Evolutionary conservation across 2,113 vertebrate genomes (phyloP), one percentile per base, ranked within the genome.

Genomic region (Glareola pratincola): DNA sequence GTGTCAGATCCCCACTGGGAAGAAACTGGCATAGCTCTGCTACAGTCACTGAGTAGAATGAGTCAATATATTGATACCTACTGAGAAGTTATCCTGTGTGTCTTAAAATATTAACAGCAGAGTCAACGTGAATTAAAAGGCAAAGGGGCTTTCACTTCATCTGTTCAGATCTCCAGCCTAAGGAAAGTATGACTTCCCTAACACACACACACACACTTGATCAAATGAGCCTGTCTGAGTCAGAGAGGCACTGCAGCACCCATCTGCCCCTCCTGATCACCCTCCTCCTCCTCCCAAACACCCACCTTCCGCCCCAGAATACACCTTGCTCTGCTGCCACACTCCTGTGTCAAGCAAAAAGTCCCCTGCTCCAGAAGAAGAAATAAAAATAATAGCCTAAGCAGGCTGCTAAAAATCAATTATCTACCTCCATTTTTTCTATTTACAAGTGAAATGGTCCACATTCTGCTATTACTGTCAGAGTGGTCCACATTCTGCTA

Each of bases 41-140:
- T 57, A 51, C 12, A 88, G 73, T 62, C 83, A 86, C 50, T 22
- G 59, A 67, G 13, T 48, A 92, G 47, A 89, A 80, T 94, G 68
- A 92, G 74, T 67, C 93, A 94, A 92, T 92, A 88, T 67, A 95
- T 62, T 89, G 78, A 94, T 78, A 97, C 51, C 83, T 80, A 53
- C 80, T 64, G 64, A 85, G 88, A 95, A 93, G 67, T 80, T 90
- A 79, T 23, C 36, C 72, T 63, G 29, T 45, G 62, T 67, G 72
- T 37, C 67, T 83, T 76, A 94, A 79, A 92, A 95, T 74, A 76
- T 64, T 85, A 95, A 64, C 48, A 88, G 14, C 45, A 47, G 21
- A 67, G 47, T 68, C 43, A 91, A 87, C 24, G 60, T 8, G 57
- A 93, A 84, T 34, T 41, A 67, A 89, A 93, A 82, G 15, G 10